Conservation (phyloP, 92 coral and sea anemone genomes). For the Desmophyllum pertusum region DNA sequence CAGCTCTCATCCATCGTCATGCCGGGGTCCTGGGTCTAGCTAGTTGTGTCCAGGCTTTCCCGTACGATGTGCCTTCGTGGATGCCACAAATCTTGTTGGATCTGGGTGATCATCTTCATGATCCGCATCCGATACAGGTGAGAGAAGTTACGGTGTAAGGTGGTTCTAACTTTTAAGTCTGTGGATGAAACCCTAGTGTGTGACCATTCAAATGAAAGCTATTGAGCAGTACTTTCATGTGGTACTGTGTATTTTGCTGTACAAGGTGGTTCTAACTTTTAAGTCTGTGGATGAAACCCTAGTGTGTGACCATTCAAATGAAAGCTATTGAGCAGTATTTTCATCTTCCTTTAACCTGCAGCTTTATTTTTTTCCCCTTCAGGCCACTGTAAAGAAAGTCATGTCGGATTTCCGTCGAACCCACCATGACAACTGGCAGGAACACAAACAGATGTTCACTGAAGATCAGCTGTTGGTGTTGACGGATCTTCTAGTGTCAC, state of each 20-base stretch:
- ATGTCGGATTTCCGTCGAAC: slow-evolving; percentile 98
- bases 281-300: no score
- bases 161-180: not conserved
- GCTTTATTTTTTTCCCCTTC: not conserved
- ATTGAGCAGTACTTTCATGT: not conserved
- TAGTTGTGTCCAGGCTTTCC: slow-evolving; percentile 95
- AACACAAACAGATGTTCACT: slow-evolving; percentile 95
- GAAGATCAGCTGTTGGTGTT: slow-evolving; percentile 94
- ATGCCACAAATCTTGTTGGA: slow-evolving; percentile 92
- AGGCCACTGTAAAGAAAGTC: slow-evolving; percentile 97
- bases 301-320: no score
- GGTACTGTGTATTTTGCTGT: not conserved
- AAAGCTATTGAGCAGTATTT: not conserved
- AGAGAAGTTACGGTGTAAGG: not conserved
- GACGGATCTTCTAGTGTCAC: slow-evolving; percentile 95
- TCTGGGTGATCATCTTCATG: slow-evolving; percentile 92
- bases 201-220: not conserved
- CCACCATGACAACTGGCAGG: slow-evolving; percentile 99
- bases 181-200: not conserved
- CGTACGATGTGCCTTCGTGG: slow-evolving; percentile 97
- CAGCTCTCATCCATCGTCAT: slow-evolving; percentile 82
- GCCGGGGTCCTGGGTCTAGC: slow-evolving; percentile 96
- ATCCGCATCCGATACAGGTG: slow-evolving; percentile 94
- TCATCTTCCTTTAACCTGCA: not conserved
- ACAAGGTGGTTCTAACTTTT: not conserved